Percentiles rank a stretch among this genome's conserved stretches.
Evolutionary conservation across 2,113 vertebrate species (phyloP).

Genomic region (Grus americana): DNA sequence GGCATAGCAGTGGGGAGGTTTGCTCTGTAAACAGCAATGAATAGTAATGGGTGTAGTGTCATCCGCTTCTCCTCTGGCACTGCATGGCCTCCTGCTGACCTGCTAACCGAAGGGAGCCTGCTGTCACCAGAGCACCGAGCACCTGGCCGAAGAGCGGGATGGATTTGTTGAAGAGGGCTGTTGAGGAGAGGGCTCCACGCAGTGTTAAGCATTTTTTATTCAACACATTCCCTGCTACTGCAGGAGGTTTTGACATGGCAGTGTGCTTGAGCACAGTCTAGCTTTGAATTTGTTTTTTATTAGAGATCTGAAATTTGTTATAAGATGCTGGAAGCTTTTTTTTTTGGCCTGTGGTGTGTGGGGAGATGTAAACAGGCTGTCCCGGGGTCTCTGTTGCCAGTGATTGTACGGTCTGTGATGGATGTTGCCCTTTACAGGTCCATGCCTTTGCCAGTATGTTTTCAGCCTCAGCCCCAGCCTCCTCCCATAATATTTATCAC

Average conservation of each 20-base stretch:
- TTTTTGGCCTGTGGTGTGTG: not conserved
- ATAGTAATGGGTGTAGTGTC: not conserved
- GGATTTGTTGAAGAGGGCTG: not conserved
- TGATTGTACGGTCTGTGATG: accelerated
- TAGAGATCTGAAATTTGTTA: not conserved
- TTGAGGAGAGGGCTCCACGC: not conserved
- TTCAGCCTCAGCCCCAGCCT: not conserved
- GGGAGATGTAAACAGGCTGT: not conserved
- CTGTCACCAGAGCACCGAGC: not conserved
- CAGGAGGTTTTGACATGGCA: not conserved
- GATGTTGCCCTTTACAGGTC: not conserved
- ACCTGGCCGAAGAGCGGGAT: accelerated
- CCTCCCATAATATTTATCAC: slow-evolving; percentile 34
- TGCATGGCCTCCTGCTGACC: not conserved
- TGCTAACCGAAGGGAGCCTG: not conserved
- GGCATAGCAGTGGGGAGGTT: not conserved
- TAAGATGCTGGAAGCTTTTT: not conserved
- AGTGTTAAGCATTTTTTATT: not conserved
- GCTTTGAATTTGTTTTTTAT: not conserved
- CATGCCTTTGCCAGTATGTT: not conserved
- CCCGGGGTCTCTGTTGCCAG: not conserved
- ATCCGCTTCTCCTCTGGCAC: not conserved
- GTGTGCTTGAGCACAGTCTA: not conserved
- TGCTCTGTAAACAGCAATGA: not conserved
- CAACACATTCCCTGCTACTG: not conserved